Evolutionary conservation across 2,888 invertebrate genomes (phyloP).

Genomic region (Synanthedon tipuliformis): DNA sequence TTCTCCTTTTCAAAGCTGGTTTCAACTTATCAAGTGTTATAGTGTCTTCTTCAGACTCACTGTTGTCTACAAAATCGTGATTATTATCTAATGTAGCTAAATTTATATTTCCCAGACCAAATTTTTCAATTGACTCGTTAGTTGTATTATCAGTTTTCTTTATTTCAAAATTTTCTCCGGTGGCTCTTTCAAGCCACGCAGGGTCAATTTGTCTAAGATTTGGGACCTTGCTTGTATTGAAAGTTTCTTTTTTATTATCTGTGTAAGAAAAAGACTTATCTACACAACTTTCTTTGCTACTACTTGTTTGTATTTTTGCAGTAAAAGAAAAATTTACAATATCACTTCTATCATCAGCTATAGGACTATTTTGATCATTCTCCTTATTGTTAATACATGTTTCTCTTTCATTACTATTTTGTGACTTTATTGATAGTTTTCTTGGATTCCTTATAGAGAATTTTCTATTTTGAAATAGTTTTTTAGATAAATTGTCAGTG

Average conservation of each 20-base stretch:
- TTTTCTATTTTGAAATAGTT: conserved; percentile 76
- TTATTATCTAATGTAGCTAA: conserved; percentile 13
- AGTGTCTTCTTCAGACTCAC: conserved; percentile 74
- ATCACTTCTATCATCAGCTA: neutral
- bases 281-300: neutral
- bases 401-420: conserved; percentile 12
- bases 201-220: conserved; percentile 40
- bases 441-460: conserved; percentile 83
- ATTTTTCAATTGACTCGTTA: conserved; percentile 16
- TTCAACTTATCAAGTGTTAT: conserved; percentile 47
- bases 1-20: conserved; percentile 70
- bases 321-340: conserved; percentile 10
- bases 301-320: neutral
- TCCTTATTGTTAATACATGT: conserved; percentile 1
- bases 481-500: conserved; percentile 70
- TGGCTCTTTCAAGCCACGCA: conserved; percentile 57
- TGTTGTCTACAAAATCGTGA: conserved; percentile 78
- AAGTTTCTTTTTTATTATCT: neutral
- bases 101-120: conserved; percentile 49
- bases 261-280: conserved; percentile 1
- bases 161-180: conserved; percentile 39
- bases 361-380: neutral
- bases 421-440: conserved; percentile 60
- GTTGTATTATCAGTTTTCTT: conserved; percentile 5
- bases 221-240: neutral